Evolutionary conservation across 2,113 vertebrate species (phyloP), one percentile per base, ranked within the genome.

Genomic region (Brienomyrus brachyistius): DNA sequence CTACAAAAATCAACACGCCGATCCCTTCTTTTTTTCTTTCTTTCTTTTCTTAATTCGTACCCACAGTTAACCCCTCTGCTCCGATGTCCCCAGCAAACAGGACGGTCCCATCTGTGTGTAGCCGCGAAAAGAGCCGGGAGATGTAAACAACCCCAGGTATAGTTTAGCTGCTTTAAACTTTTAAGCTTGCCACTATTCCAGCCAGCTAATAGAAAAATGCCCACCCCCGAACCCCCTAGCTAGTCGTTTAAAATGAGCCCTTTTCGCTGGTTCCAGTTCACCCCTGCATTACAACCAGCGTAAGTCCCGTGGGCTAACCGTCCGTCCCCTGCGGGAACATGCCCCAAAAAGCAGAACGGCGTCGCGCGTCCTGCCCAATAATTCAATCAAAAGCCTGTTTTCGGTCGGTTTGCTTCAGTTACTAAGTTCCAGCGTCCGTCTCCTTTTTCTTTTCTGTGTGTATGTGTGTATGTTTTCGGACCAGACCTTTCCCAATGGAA

Each of bases 401-500:
- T 92, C 88, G 10, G 89, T 88, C 19, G 88, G 86, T 70, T 88
- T 89, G 89, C 85, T 93, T 92, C 93, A 93, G 93, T 94, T 92
- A 93, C 93, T 91, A 92, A 84, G 74, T 66, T 92, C 54, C 40
- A 88, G 77, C 86, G 91, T 92, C 94, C 93, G 94, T 94, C 95
- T 85, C 94, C 94, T 93, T 93, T 94, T 93, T n/a, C 40, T 43
- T 90, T 89, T 80, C 31, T 19, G 3, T 43, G 13, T 80, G 70
- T 74, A 27, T 31, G 62, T 70, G 27, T 74, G 66, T 77, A 31
- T 77, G 35, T 77, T 90, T 90, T 82, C 35, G 88, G 52, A 88
- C 59, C 87, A 88, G 87, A 90, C 89, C 90, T 94, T 93, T 95
- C 93, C 95, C 93, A 92, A 56, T 91, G 91, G 93, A 95, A 19